Evolutionary conservation across 1,140 invertebrate species (phyloP).

Genomic region (Acromyrmex echinatior): DNA sequence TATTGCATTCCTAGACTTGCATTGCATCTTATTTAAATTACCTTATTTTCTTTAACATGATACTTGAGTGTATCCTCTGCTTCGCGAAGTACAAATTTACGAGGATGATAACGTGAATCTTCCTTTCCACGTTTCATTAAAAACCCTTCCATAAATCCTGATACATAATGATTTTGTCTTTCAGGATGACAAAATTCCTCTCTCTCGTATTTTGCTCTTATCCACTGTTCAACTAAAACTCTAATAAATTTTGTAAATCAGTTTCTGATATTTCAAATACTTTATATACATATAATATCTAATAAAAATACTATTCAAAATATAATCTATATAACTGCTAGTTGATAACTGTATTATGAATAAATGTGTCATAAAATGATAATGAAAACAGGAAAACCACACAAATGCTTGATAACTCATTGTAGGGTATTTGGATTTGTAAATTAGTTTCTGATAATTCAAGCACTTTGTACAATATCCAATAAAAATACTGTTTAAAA

Average conservation of each 20-base stretch:
- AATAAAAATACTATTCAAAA: not conserved
- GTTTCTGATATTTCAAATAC: not conserved
- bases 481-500: not conserved
- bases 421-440: not conserved
- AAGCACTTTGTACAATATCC: not conserved
- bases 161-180: slow-evolving; percentile 91
- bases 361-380: not conserved
- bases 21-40: slow-evolving; percentile 38
- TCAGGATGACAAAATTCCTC: slow-evolving; percentile 95
- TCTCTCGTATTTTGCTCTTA: slow-evolving; percentile 95
- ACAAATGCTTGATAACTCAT: not conserved
- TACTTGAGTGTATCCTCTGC: slow-evolving; percentile 94
- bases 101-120: slow-evolving; percentile 92
- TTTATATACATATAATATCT: not conserved
- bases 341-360: not conserved
- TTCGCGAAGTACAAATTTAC: slow-evolving; percentile 94
- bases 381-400: slow-evolving; percentile 40
- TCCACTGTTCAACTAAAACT: slow-evolving; percentile 96
- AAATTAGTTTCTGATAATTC: not conserved
- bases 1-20: not conserved
- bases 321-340: not conserved
- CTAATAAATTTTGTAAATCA: slow-evolving; percentile 84
- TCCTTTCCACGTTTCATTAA: slow-evolving; percentile 96
- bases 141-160: slow-evolving; percentile 93
- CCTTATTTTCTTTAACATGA: slow-evolving; percentile 93